Base-by-base conservation (phyloP, 2,113 vertebrate genomes). In the Chloroceryle aenea region DNA sequence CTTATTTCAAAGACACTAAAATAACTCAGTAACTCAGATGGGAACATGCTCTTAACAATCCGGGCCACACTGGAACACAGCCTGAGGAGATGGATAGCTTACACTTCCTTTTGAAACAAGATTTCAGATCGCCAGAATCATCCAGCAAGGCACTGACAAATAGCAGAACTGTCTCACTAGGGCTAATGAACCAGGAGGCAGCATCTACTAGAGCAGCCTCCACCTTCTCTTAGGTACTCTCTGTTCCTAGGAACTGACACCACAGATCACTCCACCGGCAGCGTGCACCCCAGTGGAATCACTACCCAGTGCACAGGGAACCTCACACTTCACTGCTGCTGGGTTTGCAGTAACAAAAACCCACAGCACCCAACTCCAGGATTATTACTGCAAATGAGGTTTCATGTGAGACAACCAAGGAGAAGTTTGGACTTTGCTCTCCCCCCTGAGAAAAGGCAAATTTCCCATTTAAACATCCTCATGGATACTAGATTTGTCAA, bases 21-120 rank as follows among this genome's bases (percentile, higher is more conserved):
- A 56, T 78, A 94, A 85, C 68, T 66, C 63, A 62, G 83, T 47
- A 89, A 59, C 73, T 89, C 66, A 56, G 25, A n/a, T 62, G 72
- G 74, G 67, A 93, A 64, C 18, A 21, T 16, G 62, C 56, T 22
- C 25, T 25, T 48, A 67, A 78, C 1, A 4, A 63, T 36, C 42
- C 0, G 0, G 34, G 77, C 34, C 4, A 7, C 52, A 63, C n/a
- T 58, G 42, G 50, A 82, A 87, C 0, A 1, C 52, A 76, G 76
- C 48, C 45, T 27, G 30, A 84, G 67, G n/a, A 68, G 52, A 75
- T 2, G 10, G 62, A 38, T 4, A 85, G 26, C 53, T 93, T 29
- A 76, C 34, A 61, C 56, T 68, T 68, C 29, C 20, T 50, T 64
- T 53, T 59, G 71, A 72, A 74, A 82, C 21, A 29, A 42, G 34